Percentiles rank a stretch among this genome's conserved stretches.
These are phyloP conservation scores for Patagioenas fasciata DNA, from an alignment of 2,113 vertebrate genomes.

Conservation along the genomic window DNA sequence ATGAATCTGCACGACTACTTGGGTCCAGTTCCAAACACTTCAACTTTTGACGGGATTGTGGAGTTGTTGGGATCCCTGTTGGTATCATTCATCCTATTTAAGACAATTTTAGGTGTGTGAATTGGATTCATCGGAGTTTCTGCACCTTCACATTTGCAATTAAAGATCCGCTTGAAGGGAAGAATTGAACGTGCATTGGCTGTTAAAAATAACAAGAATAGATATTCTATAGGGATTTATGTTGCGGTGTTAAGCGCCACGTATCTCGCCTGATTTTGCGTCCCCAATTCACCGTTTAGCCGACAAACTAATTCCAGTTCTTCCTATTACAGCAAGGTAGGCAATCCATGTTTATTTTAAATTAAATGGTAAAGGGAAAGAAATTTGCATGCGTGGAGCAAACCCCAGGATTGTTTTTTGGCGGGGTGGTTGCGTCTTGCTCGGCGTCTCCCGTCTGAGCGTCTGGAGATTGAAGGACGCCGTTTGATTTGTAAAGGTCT, in stretches of 20 bases:
- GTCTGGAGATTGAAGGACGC: neutral
- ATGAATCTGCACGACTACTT: neutral
- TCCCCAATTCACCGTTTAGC: accelerated
- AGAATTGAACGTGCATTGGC: neutral
- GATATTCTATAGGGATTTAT: neutral
- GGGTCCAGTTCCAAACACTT: neutral
- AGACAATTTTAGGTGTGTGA: neutral
- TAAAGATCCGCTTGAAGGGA: neutral
- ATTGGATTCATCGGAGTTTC: neutral
- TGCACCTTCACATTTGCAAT: neutral
- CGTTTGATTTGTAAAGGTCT: neutral
- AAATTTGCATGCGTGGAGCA: neutral
- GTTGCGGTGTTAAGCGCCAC: neutral
- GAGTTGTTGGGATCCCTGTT: neutral
- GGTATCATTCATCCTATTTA: neutral
- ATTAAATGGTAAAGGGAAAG: neutral
- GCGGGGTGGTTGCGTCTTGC: neutral
- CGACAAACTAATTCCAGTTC: neutral
- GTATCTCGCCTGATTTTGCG: neutral
- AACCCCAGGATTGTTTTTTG: neutral
- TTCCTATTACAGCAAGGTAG: neutral
- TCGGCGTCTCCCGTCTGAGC: neutral
- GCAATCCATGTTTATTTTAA: no score
- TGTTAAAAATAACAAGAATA: neutral
- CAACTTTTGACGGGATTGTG: neutral